Percentiles rank a stretch among this genome's conserved stretches.
Conservation (phyloP, 2,113 vertebrate species). For the Seriola rivoliana region DNA sequence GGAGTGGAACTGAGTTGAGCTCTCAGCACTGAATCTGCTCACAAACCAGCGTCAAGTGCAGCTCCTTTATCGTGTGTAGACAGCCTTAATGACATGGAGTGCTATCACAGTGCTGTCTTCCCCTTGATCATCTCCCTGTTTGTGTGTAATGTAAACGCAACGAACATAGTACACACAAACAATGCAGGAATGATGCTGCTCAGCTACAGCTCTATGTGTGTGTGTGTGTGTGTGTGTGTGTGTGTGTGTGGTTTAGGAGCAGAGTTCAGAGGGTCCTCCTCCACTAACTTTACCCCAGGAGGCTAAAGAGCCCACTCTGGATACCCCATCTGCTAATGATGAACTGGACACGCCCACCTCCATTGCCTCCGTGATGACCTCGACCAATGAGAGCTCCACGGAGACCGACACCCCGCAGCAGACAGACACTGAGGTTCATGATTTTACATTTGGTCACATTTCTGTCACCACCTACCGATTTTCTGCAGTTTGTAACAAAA, state of each 20-base stretch:
- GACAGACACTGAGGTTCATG: slow-evolving; percentile 77
- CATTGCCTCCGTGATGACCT: slow-evolving; percentile 91
- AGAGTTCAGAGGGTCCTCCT: slow-evolving; percentile 91
- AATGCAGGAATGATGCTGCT: neutral
- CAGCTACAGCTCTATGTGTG: neutral
- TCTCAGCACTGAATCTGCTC: slow-evolving; percentile 19
- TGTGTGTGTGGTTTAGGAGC: slow-evolving; percentile 84
- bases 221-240: neutral
- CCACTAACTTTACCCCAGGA: slow-evolving; percentile 89
- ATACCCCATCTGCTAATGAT: slow-evolving; percentile 88
- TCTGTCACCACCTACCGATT: slow-evolving; percentile 7
- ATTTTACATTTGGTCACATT: slow-evolving; percentile 18
- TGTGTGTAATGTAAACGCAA: slow-evolving; percentile 3
- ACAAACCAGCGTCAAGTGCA: slow-evolving; percentile 1
- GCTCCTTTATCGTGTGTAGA: slow-evolving; percentile 18
- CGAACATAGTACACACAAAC: neutral
- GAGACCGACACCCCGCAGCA: slow-evolving; percentile 89
- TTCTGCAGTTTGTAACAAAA: neutral
- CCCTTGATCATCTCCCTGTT: neutral
- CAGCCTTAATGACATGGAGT: slow-evolving; percentile 23
- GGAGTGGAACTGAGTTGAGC: neutral
- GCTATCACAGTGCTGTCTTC: neutral
- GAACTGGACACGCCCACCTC: slow-evolving; percentile 95
- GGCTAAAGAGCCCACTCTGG: slow-evolving; percentile 87
- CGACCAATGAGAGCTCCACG: slow-evolving; percentile 92